These are phyloP conservation scores for Psophia crepitans DNA, from an alignment of 2,113 vertebrate species.

Conservation along the genomic window DNA sequence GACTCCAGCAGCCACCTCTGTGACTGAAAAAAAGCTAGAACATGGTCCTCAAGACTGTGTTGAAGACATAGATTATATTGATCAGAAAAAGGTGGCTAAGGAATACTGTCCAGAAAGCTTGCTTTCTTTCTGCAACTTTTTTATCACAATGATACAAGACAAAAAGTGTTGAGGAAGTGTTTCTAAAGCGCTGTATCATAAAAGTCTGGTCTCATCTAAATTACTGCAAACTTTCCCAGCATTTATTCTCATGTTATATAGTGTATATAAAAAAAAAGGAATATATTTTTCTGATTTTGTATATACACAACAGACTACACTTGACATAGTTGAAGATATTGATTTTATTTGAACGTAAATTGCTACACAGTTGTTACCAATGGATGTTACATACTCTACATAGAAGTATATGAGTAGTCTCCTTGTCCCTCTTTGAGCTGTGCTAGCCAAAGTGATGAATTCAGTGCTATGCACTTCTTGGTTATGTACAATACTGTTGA, in stretches of 20 bases:
- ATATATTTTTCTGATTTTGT: constrained; percentile 54
- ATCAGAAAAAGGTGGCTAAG: constrained; percentile 75
- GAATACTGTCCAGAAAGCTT: constrained; percentile 83
- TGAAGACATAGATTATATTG: constrained; percentile 61
- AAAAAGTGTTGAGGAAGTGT: constrained; percentile 73
- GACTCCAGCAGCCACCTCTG: neutral
- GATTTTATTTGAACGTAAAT: neutral
- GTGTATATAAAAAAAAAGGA: neutral
- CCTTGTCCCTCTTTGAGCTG: neutral
- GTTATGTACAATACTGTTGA: neutral
- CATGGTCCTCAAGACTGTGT: constrained; percentile 22
- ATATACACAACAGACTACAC: neutral
- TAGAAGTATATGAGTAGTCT: neutral
- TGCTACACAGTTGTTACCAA: neutral
- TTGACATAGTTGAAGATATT: neutral
- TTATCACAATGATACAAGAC: constrained; percentile 84
- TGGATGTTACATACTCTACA: neutral
- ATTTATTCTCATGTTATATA: neutral
- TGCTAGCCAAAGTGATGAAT: neutral
- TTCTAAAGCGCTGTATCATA: neutral
- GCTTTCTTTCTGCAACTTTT: constrained; percentile 80
- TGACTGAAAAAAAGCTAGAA: neutral
- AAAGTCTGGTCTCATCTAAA: neutral
- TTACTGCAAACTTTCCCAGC: neutral
- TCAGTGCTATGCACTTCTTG: constrained; percentile 32